A percentile compares a stretch with the other conserved stretches of the same genome.
Conservation (phyloP, 2,113 vertebrate genomes). For the Cardinalis cardinalis region DNA sequence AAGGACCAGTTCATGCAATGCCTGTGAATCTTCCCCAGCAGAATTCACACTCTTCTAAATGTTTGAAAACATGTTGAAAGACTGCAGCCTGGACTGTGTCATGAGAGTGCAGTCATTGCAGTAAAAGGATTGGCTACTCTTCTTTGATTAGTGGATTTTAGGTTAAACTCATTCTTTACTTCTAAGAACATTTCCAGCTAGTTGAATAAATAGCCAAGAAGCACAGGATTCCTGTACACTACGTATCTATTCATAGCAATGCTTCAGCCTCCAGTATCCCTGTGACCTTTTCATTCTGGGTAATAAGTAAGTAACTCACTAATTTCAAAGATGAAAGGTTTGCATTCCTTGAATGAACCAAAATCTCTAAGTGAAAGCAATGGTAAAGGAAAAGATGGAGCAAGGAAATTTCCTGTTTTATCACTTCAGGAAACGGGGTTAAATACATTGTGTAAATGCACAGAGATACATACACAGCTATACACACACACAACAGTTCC, state of each 20-base stretch:
- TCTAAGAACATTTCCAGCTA: not conserved
- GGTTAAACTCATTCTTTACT: not conserved
- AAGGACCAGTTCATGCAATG: not conserved
- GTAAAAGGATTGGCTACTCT: not conserved
- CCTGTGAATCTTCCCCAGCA: not conserved
- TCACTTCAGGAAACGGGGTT: not conserved
- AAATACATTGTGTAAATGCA: not conserved
- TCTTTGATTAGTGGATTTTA: not conserved
- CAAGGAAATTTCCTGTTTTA: not conserved
- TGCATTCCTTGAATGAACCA: not conserved
- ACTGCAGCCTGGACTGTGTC: not conserved
- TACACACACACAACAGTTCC: not conserved
- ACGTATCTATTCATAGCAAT: not conserved
- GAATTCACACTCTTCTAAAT: not conserved
- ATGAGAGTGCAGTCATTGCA: accelerated
- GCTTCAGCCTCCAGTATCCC: not conserved
- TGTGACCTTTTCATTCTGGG: not conserved
- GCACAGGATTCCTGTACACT: not conserved
- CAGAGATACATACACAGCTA: not conserved
- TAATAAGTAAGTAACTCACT: not conserved
- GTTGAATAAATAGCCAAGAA: not conserved
- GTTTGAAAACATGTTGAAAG: not conserved
- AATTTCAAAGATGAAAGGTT: not conserved
- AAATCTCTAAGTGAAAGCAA: not conserved
- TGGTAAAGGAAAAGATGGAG: not conserved